Conservation (phyloP, 2,888 invertebrate species). For the Rhingia rostrata region DNA sequence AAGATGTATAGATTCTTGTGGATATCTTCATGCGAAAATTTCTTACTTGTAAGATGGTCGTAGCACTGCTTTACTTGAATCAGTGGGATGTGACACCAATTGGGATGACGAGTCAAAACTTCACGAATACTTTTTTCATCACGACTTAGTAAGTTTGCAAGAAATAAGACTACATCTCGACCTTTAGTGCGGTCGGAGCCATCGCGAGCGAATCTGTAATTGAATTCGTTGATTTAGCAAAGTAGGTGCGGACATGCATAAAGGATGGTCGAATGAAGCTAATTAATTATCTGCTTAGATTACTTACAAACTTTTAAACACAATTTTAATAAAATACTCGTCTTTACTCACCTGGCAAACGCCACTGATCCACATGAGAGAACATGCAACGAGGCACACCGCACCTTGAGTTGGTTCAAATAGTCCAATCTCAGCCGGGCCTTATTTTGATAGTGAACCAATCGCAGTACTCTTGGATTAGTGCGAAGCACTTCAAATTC, state of each 20-base stretch:
- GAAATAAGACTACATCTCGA: conserved; percentile 82
- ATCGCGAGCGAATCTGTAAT: conserved; percentile 84
- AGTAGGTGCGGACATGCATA: too few relatives aligned
- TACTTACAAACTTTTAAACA: too few relatives aligned
- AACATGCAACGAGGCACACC: conserved; percentile 83
- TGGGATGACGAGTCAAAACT: conserved; percentile 85
- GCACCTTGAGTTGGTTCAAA: conserved; percentile 83
- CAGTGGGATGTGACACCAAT: conserved; percentile 86
- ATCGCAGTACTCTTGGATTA: conserved; percentile 85
- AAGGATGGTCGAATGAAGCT: too few relatives aligned
- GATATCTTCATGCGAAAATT: conserved; percentile 85
- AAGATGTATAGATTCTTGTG: conserved; percentile 86
- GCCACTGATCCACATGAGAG: conserved; percentile 81
- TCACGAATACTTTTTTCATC: conserved; percentile 79
- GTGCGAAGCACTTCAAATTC: conserved; percentile 86
- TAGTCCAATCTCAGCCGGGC: conserved; percentile 84
- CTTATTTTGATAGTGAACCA: conserved; percentile 84
- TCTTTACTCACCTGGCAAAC: conserved; percentile 82
- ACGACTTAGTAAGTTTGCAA: conserved; percentile 81
- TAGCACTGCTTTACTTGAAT: conserved; percentile 85
- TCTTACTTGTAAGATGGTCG: conserved; percentile 83
- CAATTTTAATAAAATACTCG: not conserved
- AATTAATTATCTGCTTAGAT: too few relatives aligned
- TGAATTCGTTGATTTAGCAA: not conserved
- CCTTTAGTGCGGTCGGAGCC: conserved; percentile 84